Conservation (phyloP, 2,113 vertebrate genomes). For the Tapirus terrestris region DNA sequence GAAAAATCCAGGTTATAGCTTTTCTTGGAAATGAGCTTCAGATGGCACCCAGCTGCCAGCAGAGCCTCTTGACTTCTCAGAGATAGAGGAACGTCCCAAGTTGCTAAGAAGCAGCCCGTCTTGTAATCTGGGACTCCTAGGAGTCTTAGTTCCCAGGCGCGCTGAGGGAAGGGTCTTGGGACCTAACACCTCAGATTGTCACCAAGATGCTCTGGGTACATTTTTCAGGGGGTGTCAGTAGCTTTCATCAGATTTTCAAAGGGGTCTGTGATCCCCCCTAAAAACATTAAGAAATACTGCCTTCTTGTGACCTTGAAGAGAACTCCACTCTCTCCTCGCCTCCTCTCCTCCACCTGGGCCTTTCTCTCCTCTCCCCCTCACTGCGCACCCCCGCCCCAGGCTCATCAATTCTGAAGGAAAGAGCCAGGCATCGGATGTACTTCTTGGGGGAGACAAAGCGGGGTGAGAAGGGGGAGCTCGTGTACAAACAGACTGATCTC, state of each 20-base stretch:
- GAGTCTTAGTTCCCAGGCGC: too few relatives aligned
- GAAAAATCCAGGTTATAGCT: background rate
- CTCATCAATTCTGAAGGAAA: constrained; percentile 39
- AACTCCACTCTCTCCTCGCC: too few relatives aligned
- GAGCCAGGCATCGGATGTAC: background rate
- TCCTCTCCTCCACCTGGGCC: background rate
- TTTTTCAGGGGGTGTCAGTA: background rate
- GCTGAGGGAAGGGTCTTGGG: too few relatives aligned
- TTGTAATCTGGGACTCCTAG: background rate
- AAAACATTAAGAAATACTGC: background rate
- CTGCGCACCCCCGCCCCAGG: background rate
- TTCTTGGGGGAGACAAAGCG: constrained; percentile 41
- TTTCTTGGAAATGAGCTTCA: background rate
- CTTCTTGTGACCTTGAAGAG: background rate
- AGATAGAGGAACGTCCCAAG: too few relatives aligned
- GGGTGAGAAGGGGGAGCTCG: constrained; percentile 42
- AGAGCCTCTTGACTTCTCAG: background rate
- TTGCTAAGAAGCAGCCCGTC: background rate
- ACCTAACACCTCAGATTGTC: background rate
- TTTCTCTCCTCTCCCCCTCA: background rate
- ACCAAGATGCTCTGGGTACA: too few relatives aligned
- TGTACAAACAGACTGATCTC: constrained; percentile 73
- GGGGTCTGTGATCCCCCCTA: background rate
- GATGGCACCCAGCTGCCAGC: background rate
- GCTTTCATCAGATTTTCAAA: background rate